Conservation (phyloP, 2,797 vertebrate species). For the Silurus lanzhouensis region DNA sequence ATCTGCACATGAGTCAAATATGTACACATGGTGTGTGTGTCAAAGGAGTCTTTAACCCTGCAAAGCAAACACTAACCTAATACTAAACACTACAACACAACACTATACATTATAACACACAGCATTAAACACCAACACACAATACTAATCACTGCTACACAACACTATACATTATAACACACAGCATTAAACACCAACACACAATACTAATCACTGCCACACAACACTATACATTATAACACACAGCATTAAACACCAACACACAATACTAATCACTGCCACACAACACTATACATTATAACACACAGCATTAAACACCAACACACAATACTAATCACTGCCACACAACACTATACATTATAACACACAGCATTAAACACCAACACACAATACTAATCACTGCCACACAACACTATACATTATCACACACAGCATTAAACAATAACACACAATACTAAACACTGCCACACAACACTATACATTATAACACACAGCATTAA, state of each 20-base stretch:
- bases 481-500: no score
- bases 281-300: not conserved
- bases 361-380: no score
- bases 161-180: not conserved
- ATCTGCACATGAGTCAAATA: conserved; percentile 31
- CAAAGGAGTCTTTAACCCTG: not conserved
- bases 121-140: no score
- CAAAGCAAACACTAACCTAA: not conserved
- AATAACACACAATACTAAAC: not conserved
- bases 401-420: not conserved
- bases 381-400: not conserved
- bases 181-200: not conserved
- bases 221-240: not conserved
- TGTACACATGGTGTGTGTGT: not conserved
- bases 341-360: not conserved
- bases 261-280: not conserved
- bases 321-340: not conserved
- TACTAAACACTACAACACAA: not conserved
- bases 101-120: not conserved
- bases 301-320: no score
- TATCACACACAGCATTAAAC: no score
- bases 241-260: not conserved
- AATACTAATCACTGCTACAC: not conserved
- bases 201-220: not conserved
- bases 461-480: not conserved